Base-by-base conservation (phyloP, 1,140 invertebrate genomes). In the Drosophila watanabei region DNA sequence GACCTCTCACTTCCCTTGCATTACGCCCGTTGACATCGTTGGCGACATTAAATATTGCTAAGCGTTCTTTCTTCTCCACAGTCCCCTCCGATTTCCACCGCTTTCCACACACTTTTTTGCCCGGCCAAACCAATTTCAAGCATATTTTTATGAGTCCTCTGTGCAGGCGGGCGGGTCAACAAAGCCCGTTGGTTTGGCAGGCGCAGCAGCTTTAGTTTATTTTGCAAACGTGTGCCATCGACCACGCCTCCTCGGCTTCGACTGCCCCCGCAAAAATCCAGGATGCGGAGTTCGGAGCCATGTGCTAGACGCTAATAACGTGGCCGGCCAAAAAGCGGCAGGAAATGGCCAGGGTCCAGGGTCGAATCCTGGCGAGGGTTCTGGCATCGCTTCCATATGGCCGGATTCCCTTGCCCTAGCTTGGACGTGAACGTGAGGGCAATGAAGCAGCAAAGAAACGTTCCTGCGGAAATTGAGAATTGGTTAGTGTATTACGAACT, bases 191-290 rank as follows among this genome's bases (percentile, higher is more conserved):
- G 45, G 73, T 30, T 52, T 73, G 82, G 79, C 79, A 85, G 85
- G 85, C 84, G 62, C 80, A 81, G 81, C 85, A 88, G 85, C 85
- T 84, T 81, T 79, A 79, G 77, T 88, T 89, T 88, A 89, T 88
- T 88, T 89, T 85, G 79, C 71, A 81, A 81, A 89, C 85, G 80
- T 89, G 84, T 63, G 54, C 63, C 68, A 37, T 24, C 52, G 63
- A 39, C 57, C 82, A 78, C 73, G 65, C 78, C 84, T 76, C 45
- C 30, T 43, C 41, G 14, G 8, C 32, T 18, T 35, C 45, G 41
- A 24, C 24, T 54, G 41, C 51, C 52, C 39, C 58, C 58, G 24
- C 54, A 46, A 14, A 45, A 62, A 41, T 20, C 10, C 33, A 24
- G 56, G 18, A 62, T 48, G 30, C 14, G 33, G 54, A 56, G 54